phyloP scores from a whole-genome alignment of 2,113 vertebrate genomes.

The Strix uralensis region DNA sequence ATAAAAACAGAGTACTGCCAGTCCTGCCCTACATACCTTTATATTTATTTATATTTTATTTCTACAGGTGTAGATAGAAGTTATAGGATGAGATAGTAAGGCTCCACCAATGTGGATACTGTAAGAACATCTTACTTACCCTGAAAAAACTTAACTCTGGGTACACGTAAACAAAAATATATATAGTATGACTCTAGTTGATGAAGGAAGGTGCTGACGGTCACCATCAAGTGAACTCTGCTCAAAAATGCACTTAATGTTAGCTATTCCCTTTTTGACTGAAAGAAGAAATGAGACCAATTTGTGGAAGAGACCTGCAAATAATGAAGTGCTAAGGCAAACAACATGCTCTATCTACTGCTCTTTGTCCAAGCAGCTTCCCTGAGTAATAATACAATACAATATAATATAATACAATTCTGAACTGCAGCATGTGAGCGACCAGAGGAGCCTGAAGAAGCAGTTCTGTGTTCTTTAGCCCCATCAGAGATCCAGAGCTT shows the following conservation, averaged over 20 bases:
- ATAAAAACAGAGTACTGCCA: not conserved
- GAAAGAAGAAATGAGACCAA: not conserved
- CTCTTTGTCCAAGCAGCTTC: not conserved
- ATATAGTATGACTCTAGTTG: not conserved
- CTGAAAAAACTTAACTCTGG: not conserved
- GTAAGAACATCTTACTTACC: not conserved
- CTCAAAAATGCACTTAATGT: not conserved
- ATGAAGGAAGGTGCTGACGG: not conserved
- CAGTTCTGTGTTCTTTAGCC: not conserved
- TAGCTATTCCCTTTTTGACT: not conserved
- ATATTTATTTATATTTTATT: not conserved
- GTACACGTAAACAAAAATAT: not conserved
- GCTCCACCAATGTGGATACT: not conserved
- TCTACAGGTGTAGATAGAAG: not conserved
- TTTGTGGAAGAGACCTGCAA: not conserved
- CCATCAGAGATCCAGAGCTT: not conserved
- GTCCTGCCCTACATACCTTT: not conserved
- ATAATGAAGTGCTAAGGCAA: not conserved
- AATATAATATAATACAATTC: too few species aligned
- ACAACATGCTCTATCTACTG: not conserved
- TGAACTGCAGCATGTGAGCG: not conserved
- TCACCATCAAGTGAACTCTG: not conserved
- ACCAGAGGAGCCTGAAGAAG: not conserved
- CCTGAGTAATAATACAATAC: not conserved
- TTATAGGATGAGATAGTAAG: not conserved